phyloP scores from a whole-genome alignment of 2,888 invertebrate genomes.

The Watsonalla binaria region DNA sequence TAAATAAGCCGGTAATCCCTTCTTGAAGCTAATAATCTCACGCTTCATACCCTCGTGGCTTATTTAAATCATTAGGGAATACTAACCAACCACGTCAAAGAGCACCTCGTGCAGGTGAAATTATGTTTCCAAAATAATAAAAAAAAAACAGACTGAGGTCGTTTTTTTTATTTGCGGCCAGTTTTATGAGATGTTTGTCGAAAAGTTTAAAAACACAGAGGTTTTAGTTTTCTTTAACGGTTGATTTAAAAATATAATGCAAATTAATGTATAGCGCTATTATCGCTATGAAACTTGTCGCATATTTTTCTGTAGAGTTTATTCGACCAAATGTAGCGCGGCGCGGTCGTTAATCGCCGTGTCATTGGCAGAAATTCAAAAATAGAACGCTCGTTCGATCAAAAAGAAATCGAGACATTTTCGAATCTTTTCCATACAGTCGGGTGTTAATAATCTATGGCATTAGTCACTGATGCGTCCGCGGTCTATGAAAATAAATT shows the following conservation, averaged over 20 bases:
- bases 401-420: constrained; percentile 26
- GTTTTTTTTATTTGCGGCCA: too few relatives aligned
- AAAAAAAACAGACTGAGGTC: too few relatives aligned
- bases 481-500: constrained; percentile 68
- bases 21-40: background rate
- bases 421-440: constrained; percentile 23
- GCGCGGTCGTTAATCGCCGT: constrained; percentile 9
- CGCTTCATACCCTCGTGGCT: too few relatives aligned
- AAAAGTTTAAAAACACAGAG: too few relatives aligned
- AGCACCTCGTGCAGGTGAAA: too few relatives aligned
- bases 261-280: too few relatives aligned
- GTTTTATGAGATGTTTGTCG: too few relatives aligned
- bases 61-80: too few relatives aligned
- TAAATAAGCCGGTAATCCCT: background rate
- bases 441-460: constrained; percentile 21
- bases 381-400: constrained; percentile 31
- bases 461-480: constrained; percentile 48
- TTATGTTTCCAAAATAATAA: too few relatives aligned
- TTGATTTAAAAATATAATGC: too few relatives aligned
- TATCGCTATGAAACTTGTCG: background rate
- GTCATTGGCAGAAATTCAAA: constrained; percentile 44
- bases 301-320: background rate
- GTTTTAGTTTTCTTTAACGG: too few relatives aligned
- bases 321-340: background rate
- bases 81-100: too few relatives aligned